These are phyloP conservation scores for Ciconia stormi DNA, from an alignment of 2,113 vertebrate species.

Conservation along the genomic window DNA sequence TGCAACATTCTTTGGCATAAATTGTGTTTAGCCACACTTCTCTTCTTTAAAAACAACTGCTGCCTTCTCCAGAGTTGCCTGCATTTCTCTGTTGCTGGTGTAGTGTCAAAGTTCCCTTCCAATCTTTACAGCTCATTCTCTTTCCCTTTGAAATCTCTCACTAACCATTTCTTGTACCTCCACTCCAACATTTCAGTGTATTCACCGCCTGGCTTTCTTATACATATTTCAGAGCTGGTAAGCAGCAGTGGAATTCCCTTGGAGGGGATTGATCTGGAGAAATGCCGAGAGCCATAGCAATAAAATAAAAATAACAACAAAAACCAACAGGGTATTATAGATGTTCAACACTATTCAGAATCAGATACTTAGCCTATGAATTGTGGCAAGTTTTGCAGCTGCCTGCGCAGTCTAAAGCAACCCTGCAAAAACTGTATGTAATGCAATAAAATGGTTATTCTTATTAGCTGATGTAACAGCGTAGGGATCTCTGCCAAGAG, in stretches of 20 bases:
- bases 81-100: neutral
- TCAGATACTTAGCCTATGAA: neutral
- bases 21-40: neutral
- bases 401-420: neutral
- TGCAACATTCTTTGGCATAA: neutral
- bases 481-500: conserved; percentile 34
- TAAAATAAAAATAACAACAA: conserved; percentile 49
- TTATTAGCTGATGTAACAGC: conserved; percentile 54
- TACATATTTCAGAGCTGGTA: neutral
- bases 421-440: conserved; percentile 8
- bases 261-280: neutral
- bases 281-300: neutral
- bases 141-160: neutral
- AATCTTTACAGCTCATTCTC: neutral
- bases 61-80: neutral
- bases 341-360: neutral
- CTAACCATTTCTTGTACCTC: neutral
- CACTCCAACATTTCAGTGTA: neutral
- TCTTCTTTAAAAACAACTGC: neutral
- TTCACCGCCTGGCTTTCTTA: neutral
- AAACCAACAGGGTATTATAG: neutral
- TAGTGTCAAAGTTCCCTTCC: neutral
- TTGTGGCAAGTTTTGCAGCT: neutral
- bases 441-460: conserved; percentile 55
- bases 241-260: conserved; percentile 18